Percentiles rank a stretch among this genome's conserved stretches.
Evolutionary conservation across 2,113 vertebrate species (phyloP).

Genomic region (Caloenas nicobarica): DNA sequence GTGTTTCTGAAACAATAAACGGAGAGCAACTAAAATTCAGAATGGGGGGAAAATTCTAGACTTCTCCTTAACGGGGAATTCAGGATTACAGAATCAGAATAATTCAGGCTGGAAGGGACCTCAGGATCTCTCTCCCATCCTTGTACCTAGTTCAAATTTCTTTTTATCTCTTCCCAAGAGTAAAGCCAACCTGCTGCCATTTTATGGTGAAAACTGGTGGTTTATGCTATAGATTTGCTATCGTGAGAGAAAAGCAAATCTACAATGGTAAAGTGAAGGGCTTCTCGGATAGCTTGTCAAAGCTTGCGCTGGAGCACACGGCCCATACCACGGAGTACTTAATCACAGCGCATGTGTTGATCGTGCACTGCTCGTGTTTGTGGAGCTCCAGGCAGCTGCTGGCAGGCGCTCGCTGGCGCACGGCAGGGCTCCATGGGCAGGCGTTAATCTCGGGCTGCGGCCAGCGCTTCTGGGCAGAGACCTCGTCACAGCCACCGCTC

Average conservation of each 20-base stretch:
- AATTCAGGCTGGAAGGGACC: background rate
- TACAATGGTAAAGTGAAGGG: background rate
- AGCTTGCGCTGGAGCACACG: fast-evolving
- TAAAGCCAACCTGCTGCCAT: background rate
- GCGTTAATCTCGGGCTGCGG: background rate
- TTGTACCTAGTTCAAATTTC: background rate
- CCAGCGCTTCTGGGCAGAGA: background rate
- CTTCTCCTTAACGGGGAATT: background rate
- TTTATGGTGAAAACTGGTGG: background rate
- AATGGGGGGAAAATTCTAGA: background rate
- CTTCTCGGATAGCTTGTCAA: background rate
- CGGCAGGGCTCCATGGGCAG: background rate
- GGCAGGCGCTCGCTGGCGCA: fast-evolving
- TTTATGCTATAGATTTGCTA: background rate
- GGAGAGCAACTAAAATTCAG: background rate
- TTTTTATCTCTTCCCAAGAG: background rate
- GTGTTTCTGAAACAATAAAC: background rate
- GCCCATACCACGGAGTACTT: background rate
- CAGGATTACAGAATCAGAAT: background rate
- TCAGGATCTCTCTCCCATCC: background rate
- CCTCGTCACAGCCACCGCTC: background rate
- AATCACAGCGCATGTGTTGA: too few relatives aligned
- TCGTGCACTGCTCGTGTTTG: background rate
- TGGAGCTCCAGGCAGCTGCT: background rate
- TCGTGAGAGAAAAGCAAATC: background rate